A percentile compares a stretch with the other conserved stretches of the same genome.
These are phyloP conservation scores for Megaleporinus macrocephalus DNA, from an alignment of 2,113 vertebrate species.

Conservation along the genomic window DNA sequence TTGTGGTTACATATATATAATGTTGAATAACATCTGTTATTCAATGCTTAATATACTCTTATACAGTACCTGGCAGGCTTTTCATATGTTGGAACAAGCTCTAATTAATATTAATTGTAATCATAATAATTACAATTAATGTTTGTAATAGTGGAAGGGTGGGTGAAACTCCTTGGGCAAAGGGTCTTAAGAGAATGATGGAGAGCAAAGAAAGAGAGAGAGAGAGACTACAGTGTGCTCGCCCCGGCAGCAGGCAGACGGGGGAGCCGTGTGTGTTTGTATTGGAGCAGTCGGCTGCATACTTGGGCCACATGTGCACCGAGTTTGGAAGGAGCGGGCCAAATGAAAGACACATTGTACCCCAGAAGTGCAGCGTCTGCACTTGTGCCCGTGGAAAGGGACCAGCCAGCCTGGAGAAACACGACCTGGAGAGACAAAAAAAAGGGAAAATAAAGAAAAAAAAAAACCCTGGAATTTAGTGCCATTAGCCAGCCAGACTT, in stretches of 20 bases:
- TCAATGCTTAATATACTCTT: too few species aligned
- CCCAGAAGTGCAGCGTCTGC: conserved; percentile 76
- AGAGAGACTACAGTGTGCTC: conserved; percentile 53
- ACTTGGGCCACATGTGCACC: conserved; percentile 80
- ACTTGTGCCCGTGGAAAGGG: conserved; percentile 72
- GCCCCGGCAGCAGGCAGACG: conserved; percentile 58
- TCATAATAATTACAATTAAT: too few species aligned
- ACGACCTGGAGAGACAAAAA: conserved; percentile 50
- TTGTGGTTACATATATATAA: too few species aligned
- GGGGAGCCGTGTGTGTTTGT: conserved; percentile 74
- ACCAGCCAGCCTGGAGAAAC: conserved; percentile 61
- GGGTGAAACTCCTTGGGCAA: too few species aligned
- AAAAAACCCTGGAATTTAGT: conserved; percentile 45
- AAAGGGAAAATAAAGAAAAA: too few species aligned
- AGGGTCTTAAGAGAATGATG: conserved; percentile 14
- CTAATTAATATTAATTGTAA: too few species aligned
- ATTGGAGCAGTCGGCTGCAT: conserved; percentile 72
- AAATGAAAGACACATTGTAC: conserved; percentile 79
- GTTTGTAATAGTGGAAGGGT: too few species aligned
- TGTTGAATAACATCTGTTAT: too few species aligned
- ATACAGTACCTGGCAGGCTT: too few species aligned
- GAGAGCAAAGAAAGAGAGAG: conserved; percentile 17
- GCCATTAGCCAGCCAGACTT: conserved; percentile 44
- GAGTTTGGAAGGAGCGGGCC: conserved; percentile 69
- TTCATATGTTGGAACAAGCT: too few species aligned